These are phyloP conservation scores for Ligdia adustata DNA, from an alignment of 2,888 invertebrate genomes.

Conservation along the genomic window DNA sequence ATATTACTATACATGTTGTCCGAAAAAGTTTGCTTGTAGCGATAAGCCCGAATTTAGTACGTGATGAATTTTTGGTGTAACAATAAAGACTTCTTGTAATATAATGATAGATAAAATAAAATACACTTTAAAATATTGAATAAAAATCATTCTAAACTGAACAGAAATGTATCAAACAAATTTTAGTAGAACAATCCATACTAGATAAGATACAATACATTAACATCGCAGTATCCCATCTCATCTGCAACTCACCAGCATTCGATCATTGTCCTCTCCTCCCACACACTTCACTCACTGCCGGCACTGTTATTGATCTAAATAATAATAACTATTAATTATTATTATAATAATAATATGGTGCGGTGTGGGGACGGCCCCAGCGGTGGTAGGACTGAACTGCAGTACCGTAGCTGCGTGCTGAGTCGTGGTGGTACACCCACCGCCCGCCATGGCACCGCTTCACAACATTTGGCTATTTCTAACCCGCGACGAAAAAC, in stretches of 20 bases:
- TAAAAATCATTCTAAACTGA: too few relatives aligned
- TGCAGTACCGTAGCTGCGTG: constrained; percentile 75
- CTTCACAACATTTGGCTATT: constrained; percentile 60
- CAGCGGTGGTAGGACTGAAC: constrained; percentile 72
- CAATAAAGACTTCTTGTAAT: too few relatives aligned
- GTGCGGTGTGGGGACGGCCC: constrained; percentile 48
- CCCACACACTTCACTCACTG: constrained; percentile 46
- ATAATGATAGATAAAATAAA: too few relatives aligned
- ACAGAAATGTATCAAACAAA: too few relatives aligned
- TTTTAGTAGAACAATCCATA: too few relatives aligned
- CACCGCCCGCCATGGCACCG: constrained; percentile 62
- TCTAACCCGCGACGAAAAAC: too few relatives aligned
- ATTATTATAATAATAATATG: constrained; percentile 22
- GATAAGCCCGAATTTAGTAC: too few relatives aligned
- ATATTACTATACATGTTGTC: too few relatives aligned
- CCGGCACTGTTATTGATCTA: constrained; percentile 18
- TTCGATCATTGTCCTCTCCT: constrained; percentile 30
- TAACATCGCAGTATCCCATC: constrained; percentile 25
- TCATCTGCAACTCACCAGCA: constrained; percentile 30
- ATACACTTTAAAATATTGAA: too few relatives aligned
- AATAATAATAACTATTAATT: constrained; percentile 35
- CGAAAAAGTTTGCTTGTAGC: too few relatives aligned
- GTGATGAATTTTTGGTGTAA: too few relatives aligned
- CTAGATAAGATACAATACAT: too few relatives aligned
- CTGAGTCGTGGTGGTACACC: constrained; percentile 62